phyloP scores from a whole-genome alignment of 2,888 invertebrate genomes.

The Protonemura montana region DNA sequence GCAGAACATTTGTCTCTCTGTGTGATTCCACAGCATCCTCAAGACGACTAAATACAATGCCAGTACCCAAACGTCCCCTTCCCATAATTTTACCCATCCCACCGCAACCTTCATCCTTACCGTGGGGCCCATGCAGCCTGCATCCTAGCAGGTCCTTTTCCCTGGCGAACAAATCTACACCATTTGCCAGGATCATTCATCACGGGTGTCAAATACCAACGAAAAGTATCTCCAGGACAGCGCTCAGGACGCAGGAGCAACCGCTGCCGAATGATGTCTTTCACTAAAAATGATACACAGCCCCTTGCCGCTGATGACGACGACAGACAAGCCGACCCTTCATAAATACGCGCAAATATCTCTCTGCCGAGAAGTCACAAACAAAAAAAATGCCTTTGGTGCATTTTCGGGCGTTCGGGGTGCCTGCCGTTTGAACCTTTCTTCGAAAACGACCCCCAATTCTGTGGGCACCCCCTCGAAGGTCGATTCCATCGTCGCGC shows the following conservation, averaged over 20 bases:
- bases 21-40: background rate
- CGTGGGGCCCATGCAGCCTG: background rate
- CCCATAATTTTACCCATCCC: background rate
- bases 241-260: background rate
- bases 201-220: constrained; percentile 41
- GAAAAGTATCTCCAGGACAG: constrained; percentile 8
- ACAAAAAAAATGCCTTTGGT: constrained; percentile 1
- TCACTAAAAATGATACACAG: constrained; percentile 16
- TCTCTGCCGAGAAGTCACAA: background rate
- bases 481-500: background rate
- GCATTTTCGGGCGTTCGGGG: constrained; percentile 7
- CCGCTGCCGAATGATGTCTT: constrained; percentile 21
- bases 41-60: background rate
- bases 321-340: background rate
- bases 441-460: background rate
- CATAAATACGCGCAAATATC: constrained; percentile 2
- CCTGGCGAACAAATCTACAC: constrained; percentile 48
- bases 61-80: background rate
- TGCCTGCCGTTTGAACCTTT: background rate
- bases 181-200: constrained; percentile 50
- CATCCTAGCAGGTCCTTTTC: constrained; percentile 8
- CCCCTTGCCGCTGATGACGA: background rate
- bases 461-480: background rate
- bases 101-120: background rate
- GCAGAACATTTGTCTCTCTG: background rate